Percentiles rank a stretch among this genome's conserved stretches.
Evolutionary conservation across 2,113 vertebrate genomes (phyloP).

Genomic region (Pogonocichla stellata): DNA sequence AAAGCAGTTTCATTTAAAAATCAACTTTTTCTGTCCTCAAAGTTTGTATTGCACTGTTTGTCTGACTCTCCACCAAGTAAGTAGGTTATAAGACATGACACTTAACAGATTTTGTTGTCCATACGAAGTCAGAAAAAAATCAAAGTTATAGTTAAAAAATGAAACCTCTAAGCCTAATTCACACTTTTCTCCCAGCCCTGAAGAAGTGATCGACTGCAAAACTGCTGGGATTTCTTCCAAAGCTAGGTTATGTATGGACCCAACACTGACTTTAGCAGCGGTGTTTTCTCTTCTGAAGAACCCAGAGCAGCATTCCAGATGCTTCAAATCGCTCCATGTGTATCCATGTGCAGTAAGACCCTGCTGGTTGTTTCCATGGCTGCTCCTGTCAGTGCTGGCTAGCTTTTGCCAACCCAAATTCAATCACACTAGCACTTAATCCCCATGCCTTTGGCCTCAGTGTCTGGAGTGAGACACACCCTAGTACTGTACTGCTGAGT

Average conservation of each 20-base stretch:
- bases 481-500: not conserved
- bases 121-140: not conserved
- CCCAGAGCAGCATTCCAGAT: not conserved
- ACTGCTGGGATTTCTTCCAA: not conserved
- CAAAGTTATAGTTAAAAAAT: not conserved
- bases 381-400: not conserved
- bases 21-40: not conserved
- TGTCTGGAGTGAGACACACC: not conserved
- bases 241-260: not conserved
- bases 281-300: not conserved
- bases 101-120: not conserved
- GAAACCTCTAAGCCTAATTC: not conserved
- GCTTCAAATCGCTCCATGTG: accelerated
- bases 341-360: not conserved
- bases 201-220: not conserved
- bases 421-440: not conserved
- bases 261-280: accelerated
- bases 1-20: not conserved
- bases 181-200: not conserved
- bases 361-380: not conserved
- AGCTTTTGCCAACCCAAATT: not conserved
- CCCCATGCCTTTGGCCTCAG: not conserved
- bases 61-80: not conserved
- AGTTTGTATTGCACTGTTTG: not conserved
- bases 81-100: not conserved